Base-by-base conservation (phyloP, 2,797 vertebrate genomes). In the Dallia pectoralis region DNA sequence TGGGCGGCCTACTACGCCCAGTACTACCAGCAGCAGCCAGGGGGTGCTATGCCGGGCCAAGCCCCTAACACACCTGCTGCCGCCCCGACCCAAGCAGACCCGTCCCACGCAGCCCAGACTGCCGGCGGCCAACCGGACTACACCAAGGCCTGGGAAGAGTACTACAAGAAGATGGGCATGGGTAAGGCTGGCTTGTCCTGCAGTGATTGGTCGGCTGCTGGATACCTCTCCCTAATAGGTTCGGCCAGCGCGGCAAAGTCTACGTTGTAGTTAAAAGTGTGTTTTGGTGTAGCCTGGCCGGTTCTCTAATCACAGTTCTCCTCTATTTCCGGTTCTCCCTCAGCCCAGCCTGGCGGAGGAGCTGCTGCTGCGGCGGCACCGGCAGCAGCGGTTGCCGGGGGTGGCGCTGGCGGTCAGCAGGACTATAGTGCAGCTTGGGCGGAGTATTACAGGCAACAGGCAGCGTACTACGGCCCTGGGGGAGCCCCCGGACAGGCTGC, bases 1-100 rank as follows among this genome's bases (percentile, higher is more conserved):
- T 98, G 97, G 97, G 97, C 96, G 19, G 97, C 97, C 4, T 98
- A 98, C 83, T 98, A 98, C 64, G 95, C 95, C 22, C 97, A 97
- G 86, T 98, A 96, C 83, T 97, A 97, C 70, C 94, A 95, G 76
- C 97, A 97, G 84, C 96, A 96, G 85, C 95, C 94, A 63, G 94
- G 93, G 0, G 95, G 94, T 0, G 92, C 94, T 0, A 94, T 96
- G 87, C 90, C 94, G 0, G 93, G 91, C 19, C 96, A 95, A 48
- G 77, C 89, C 0, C 92, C 96, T 0, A 91, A 93, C 4, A 86
- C 87, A 53, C 94, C 95, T 0, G 84, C 93, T 0, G 91, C 93
- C 2, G 90, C 91, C 51, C 89, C 86, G 77, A 73, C 83, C 77
- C 95, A 95, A 69, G 90, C 92, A 11, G 90, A 92, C 3, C 95